Conservation (phyloP, 2,888 invertebrate genomes). For the Stenodema calcarata region DNA sequence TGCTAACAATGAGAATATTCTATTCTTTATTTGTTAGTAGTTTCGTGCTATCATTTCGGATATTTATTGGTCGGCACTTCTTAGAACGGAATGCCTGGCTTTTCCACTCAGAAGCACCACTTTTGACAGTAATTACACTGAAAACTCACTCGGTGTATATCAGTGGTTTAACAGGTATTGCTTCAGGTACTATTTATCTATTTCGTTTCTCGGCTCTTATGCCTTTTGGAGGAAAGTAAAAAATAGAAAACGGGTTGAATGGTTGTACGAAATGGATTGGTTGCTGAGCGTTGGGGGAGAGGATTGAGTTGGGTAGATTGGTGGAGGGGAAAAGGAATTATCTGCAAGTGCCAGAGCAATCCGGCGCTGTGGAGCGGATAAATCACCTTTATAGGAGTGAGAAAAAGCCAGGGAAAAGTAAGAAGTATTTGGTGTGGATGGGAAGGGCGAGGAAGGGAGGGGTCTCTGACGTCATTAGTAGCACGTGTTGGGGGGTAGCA, state of each 20-base stretch:
- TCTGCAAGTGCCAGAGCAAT: slow-evolving; percentile 49
- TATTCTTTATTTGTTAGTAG: too few species aligned
- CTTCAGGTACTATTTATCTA: too few species aligned
- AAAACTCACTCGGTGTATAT: too few species aligned
- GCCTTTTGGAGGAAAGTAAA: background rate
- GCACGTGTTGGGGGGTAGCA: slow-evolving; percentile 30
- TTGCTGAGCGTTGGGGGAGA: background rate
- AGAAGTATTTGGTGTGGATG: background rate
- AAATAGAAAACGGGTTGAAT: background rate
- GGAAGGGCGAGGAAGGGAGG: background rate
- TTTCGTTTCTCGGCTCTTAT: too few species aligned
- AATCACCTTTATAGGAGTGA: slow-evolving; percentile 43
- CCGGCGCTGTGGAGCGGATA: slow-evolving; percentile 38
- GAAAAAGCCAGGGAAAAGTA: slow-evolving; percentile 18
- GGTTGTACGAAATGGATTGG: background rate
- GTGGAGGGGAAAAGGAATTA: slow-evolving; percentile 33
- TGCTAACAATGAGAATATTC: too few species aligned
- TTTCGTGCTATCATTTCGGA: too few species aligned
- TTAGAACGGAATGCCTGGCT: too few species aligned
- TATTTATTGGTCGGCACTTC: too few species aligned
- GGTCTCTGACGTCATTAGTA: slow-evolving; percentile 30
- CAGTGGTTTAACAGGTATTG: too few species aligned
- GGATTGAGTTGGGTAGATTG: background rate
- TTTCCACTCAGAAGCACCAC: too few species aligned
- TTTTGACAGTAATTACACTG: too few species aligned